These are phyloP conservation scores for Tryphoninae sp. DNA, from an alignment of 2,888 invertebrate genomes.

Conservation along the genomic window DNA sequence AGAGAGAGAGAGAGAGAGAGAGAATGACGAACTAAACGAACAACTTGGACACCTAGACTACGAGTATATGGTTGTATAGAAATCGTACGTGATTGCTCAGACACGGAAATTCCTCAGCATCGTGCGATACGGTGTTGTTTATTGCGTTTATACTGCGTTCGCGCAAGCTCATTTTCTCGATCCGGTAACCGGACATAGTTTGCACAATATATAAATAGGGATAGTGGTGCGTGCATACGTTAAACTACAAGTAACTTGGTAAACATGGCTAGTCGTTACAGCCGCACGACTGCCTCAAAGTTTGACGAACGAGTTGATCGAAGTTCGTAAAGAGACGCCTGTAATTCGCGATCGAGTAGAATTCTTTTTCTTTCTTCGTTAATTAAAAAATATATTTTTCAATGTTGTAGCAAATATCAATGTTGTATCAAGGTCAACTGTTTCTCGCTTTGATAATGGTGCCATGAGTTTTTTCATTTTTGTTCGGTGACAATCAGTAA, in stretches of 20 bases:
- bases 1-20: conserved; percentile 33
- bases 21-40: conserved; percentile 35
- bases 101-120: conserved; percentile 50
- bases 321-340: too few relatives aligned
- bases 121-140: conserved; percentile 2
- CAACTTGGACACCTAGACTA: conserved; percentile 56
- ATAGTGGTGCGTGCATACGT: background rate
- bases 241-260: background rate
- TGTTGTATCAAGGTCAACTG: background rate
- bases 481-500: background rate
- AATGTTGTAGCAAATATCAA: background rate
- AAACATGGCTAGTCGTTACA: too few relatives aligned
- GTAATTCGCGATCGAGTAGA: too few relatives aligned
- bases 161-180: conserved; percentile 46
- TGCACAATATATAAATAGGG: background rate
- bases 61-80: conserved; percentile 33
- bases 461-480: conserved; percentile 15
- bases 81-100: conserved; percentile 48
- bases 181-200: conserved; percentile 13
- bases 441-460: conserved; percentile 23
- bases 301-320: too few relatives aligned
- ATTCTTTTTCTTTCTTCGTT: too few relatives aligned
- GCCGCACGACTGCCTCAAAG: too few relatives aligned
- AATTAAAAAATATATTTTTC: too few relatives aligned
- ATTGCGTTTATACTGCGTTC: conserved; percentile 52